Evolutionary conservation across 2,888 invertebrate genomes (phyloP).

Genomic region (Anorthoa munda): DNA sequence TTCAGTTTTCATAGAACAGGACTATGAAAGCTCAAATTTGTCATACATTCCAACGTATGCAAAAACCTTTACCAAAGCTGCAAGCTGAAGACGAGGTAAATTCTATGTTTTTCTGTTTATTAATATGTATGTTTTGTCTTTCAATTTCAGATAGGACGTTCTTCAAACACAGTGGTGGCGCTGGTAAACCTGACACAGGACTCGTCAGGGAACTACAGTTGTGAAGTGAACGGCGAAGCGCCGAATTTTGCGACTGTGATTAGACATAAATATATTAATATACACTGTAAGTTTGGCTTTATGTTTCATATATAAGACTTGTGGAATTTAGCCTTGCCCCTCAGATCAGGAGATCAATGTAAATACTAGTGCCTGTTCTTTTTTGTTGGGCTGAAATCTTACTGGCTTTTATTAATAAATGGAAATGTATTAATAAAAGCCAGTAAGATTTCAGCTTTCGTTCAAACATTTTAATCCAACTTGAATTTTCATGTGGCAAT

Average conservation of each 20-base stretch:
- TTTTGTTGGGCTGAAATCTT: no score
- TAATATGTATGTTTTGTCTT: background rate
- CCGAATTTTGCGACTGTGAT: constrained; percentile 87
- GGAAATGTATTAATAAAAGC: no score
- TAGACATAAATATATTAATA: constrained; percentile 83
- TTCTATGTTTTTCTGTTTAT: background rate
- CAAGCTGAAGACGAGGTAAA: no score
- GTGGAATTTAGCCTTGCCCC: background rate
- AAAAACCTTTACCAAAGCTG: background rate
- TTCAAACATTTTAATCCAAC: background rate
- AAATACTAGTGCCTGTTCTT: background rate
- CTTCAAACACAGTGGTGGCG: constrained; percentile 91
- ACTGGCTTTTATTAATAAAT: background rate
- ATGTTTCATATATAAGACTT: background rate
- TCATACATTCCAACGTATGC: background rate
- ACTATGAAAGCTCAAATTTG: background rate
- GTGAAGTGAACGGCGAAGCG: constrained; percentile 90
- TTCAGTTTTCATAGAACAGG: no score
- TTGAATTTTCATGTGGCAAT: background rate
- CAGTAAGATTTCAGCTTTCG: no score
- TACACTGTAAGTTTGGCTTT: constrained; percentile 84
- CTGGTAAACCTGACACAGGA: constrained; percentile 86
- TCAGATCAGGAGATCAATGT: background rate
- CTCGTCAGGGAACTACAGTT: constrained; percentile 89
- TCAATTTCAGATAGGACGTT: constrained; percentile 90